Percentiles rank a stretch among this genome's conserved stretches.
Evolutionary conservation across 1,140 invertebrate species (phyloP).

Genomic region (Sitophilus oryzae): DNA sequence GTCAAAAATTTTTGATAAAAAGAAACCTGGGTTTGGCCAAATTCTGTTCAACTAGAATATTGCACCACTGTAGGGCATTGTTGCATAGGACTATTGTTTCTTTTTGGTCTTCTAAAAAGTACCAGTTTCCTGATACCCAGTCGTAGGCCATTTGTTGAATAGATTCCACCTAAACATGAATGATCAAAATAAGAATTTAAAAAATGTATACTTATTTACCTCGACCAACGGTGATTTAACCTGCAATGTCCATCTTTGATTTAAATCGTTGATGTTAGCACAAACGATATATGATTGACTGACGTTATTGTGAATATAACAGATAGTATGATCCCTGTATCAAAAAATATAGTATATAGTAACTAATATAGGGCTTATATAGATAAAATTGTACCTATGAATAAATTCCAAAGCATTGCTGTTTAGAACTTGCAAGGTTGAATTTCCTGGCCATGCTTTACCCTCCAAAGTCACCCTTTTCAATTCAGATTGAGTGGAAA

Average conservation of each 20-base stretch:
- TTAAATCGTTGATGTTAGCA: conserved; percentile 55
- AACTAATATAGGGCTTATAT: background rate
- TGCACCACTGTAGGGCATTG: conserved; percentile 55
- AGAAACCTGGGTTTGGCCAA: conserved; percentile 57
- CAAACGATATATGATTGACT: conserved; percentile 52
- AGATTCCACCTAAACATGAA: conserved; percentile 42
- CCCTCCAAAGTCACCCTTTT: conserved; percentile 51
- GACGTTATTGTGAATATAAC: conserved; percentile 60
- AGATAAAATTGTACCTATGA: conserved; percentile 38
- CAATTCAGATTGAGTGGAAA: conserved; percentile 51
- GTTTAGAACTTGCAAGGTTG: conserved; percentile 43
- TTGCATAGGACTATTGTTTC: conserved; percentile 69
- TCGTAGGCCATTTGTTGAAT: conserved; percentile 71
- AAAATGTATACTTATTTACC: conserved; percentile 1
- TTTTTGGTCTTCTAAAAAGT: conserved; percentile 70
- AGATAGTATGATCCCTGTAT: conserved; percentile 53
- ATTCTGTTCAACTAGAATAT: conserved; percentile 60
- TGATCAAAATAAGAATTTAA: background rate
- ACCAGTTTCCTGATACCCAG: conserved; percentile 82
- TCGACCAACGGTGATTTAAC: conserved; percentile 52
- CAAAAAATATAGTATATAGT: background rate
- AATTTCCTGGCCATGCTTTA: conserved; percentile 43
- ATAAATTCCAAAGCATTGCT: conserved; percentile 50
- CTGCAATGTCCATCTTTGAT: conserved; percentile 51
- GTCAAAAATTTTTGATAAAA: background rate